A percentile compares a stretch with the other conserved stretches of the same genome.
Evolutionary conservation across 2,113 vertebrate species (phyloP).

Genomic region (Candoia aspera): DNA sequence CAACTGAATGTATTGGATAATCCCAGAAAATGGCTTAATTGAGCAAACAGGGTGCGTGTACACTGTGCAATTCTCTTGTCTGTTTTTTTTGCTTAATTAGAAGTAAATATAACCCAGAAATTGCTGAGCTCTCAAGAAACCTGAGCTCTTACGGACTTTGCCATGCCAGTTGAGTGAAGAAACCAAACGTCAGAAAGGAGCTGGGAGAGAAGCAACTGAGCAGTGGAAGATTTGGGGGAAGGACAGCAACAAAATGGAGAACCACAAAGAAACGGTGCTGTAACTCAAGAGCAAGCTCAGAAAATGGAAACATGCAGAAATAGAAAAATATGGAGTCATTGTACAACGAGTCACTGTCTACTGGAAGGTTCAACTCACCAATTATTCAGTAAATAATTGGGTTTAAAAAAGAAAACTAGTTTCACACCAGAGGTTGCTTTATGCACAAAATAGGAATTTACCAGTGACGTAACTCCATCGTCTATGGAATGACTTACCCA

Average conservation of each 20-base stretch:
- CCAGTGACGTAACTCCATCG: not conserved
- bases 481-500: not conserved
- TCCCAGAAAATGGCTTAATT: not conserved
- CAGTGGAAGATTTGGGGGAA: not conserved
- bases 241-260: not conserved
- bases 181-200: not conserved
- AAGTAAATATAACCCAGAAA: not conserved
- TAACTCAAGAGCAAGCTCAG: not conserved
- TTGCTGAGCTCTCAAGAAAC: not conserved
- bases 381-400: not conserved
- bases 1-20: not conserved
- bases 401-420: not conserved
- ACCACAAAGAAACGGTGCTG: not conserved
- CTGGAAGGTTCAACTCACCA: not conserved
- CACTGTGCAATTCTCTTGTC: not conserved
- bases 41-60: not conserved
- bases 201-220: not conserved
- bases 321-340: not conserved
- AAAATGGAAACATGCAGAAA: not conserved
- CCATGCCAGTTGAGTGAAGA: not conserved
- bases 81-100: not conserved
- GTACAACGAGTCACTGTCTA: not conserved
- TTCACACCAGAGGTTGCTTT: not conserved
- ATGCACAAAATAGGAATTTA: not conserved
- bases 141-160: not conserved